Evolutionary conservation across 2,888 invertebrate genomes (phyloP), one percentile per base, ranked within the genome.

Genomic region (Sarcophaga rosellei): DNA sequence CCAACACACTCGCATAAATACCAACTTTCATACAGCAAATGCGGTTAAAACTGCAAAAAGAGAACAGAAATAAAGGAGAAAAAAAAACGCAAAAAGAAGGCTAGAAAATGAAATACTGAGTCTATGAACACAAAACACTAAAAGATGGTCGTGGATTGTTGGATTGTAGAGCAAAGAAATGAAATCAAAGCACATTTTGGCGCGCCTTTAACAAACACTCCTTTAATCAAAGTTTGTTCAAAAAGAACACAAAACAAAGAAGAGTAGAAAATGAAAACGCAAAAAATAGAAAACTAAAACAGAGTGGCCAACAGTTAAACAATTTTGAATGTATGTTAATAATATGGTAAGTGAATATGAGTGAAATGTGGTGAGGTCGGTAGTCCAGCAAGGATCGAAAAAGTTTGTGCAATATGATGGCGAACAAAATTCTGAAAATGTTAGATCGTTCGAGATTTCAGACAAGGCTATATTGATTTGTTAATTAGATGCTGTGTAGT

Each of bases 201-300:
- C 63, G 74, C 63, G 61, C 73, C 73, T 79, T 76, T 59, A 72
- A 73, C 63, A 72, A 73, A 47, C 72, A 79, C 79, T 79, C 72
- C 79, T 79, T 79, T 79, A 79, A 80, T 80, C 79, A 80, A 59
- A 57, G 72, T 57, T 59, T 66, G 76, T 21, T 59, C 6, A 45
- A 66, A 17, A 17, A 57, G 3, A 76, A 66, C 20, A 45, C 6
- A 66, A 23, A 47, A 68, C 15, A 12, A 25, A 8, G 8, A 17
- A 62, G 4, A 10, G 12, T 21, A 12, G 20, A n/a, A 35, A 35
- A 35, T 35, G 10, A 10, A 35, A 35, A 8, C 8, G 35, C 35
- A 35, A 35, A 35, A 35, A 35, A 8, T 4, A 15, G 53, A 53
- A 53, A 6, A 69, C 3, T 0, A 17, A 23, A 21, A 12, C 5